Percentiles rank a stretch among this genome's conserved stretches.
Evolutionary conservation across 2,797 vertebrate genomes (phyloP).

Genomic region (Vespertilio murinus): DNA sequence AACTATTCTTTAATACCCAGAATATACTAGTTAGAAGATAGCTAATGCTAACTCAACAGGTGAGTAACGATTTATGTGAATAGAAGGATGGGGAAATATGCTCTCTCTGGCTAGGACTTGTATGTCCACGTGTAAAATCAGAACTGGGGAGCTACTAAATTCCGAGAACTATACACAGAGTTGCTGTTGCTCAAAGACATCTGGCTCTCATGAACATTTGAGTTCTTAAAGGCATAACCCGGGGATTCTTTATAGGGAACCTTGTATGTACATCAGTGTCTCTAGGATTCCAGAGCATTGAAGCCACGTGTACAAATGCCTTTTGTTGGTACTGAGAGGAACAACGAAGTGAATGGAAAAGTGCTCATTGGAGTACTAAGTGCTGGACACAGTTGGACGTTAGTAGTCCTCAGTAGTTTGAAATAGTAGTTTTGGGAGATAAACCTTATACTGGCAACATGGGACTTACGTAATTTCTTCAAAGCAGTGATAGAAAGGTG

Average conservation of each 20-base stretch:
- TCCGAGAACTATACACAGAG: neutral
- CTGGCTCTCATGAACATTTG: neutral
- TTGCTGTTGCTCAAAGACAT: neutral
- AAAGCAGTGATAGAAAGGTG: neutral
- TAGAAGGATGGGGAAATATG: neutral
- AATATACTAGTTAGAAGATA: neutral
- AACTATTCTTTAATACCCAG: neutral
- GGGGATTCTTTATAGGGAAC: neutral
- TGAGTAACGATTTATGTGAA: neutral
- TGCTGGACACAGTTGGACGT: neutral
- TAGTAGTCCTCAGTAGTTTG: neutral
- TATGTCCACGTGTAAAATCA: neutral
- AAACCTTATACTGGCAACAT: neutral
- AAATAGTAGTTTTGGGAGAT: neutral
- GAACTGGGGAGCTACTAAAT: neutral
- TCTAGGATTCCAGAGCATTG: constrained; percentile 15
- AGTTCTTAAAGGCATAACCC: neutral
- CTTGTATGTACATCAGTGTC: neutral
- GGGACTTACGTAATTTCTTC: constrained; percentile 1
- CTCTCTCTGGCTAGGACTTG: neutral
- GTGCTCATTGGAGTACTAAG: neutral
- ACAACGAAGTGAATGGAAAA: neutral
- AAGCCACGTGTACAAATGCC: neutral
- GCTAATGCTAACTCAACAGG: neutral
- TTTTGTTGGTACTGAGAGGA: neutral